A percentile compares a stretch with the other conserved stretches of the same genome.
Conservation (phyloP, 2,113 vertebrate species). For the Genyomyrus donnyi region DNA sequence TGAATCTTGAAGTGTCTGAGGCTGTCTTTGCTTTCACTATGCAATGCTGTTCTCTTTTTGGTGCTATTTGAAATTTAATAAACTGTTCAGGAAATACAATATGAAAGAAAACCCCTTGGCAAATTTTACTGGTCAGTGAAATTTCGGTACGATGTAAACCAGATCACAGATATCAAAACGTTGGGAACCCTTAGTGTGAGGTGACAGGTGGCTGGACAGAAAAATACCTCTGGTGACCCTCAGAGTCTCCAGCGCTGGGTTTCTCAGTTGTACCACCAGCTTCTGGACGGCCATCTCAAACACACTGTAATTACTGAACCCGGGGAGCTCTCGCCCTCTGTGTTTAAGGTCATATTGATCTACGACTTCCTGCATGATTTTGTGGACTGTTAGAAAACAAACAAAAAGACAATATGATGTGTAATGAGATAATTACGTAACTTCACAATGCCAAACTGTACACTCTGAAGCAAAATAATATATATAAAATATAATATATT, state of each 20-base stretch:
- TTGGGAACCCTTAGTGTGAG: neutral
- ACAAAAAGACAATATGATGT: neutral
- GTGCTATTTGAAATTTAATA: neutral
- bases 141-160: neutral
- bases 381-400: slow-evolving; percentile 4
- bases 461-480: neutral
- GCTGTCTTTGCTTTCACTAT: neutral
- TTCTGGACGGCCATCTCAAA: slow-evolving; percentile 32
- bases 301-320: slow-evolving; percentile 29
- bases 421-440: neutral
- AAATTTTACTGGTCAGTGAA: neutral
- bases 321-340: slow-evolving; percentile 27
- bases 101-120: neutral
- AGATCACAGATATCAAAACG: neutral
- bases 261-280: slow-evolving; percentile 22
- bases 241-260: slow-evolving; percentile 18
- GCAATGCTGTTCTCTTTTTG: neutral
- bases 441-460: neutral
- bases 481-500: neutral
- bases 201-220: neutral
- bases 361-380: slow-evolving; percentile 8
- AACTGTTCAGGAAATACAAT: neutral
- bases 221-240: slow-evolving; percentile 19
- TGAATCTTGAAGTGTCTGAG: neutral
- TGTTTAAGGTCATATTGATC: slow-evolving; percentile 6